phyloP scores from a whole-genome alignment of 2,797 vertebrate species.

The Gymnothorax reevesii region DNA sequence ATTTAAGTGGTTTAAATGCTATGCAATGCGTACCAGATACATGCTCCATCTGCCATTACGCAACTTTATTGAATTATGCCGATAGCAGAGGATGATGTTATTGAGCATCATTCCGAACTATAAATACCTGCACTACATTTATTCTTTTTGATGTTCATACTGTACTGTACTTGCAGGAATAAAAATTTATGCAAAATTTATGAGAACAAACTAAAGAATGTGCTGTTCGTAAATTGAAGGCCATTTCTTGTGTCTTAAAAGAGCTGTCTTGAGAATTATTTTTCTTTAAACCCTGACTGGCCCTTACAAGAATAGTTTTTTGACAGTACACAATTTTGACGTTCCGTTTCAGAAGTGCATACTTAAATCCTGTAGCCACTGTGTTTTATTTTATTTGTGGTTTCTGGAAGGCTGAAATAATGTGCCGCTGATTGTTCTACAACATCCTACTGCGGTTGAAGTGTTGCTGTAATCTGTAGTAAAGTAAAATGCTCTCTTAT shows the following conservation, averaged over 20 bases:
- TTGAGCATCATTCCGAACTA: neutral
- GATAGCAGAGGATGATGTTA: neutral
- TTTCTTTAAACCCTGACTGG: neutral
- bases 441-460: neutral
- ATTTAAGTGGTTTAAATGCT: neutral
- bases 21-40: neutral
- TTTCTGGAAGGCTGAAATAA: neutral
- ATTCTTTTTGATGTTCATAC: neutral
- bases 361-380: neutral
- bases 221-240: neutral
- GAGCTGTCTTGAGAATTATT: neutral
- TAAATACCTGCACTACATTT: neutral
- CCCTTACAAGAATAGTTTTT: neutral
- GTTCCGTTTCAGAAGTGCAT: neutral
- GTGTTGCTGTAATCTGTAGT: neutral
- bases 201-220: neutral
- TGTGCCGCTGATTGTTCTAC: neutral
- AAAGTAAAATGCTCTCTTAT: neutral
- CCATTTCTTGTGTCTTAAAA: neutral
- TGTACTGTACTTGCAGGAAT: neutral
- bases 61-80: neutral
- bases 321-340: neutral
- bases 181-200: neutral
- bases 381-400: neutral
- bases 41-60: neutral